Conservation (phyloP, 2,888 invertebrate genomes). For the Drosophila pegasa region DNA sequence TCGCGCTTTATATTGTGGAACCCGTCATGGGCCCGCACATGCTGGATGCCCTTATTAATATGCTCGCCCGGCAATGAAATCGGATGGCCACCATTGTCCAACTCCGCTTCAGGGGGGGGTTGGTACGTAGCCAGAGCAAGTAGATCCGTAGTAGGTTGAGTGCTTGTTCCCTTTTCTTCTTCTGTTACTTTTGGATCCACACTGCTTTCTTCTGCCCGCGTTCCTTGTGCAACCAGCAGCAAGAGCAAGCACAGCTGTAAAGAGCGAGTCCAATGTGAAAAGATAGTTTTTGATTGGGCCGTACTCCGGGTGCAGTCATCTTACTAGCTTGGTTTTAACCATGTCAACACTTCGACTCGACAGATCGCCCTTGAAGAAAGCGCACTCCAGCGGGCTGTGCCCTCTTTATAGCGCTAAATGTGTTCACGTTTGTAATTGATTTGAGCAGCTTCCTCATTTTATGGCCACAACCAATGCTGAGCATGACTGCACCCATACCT, state of each 20-base stretch:
- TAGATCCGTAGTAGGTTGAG: background rate
- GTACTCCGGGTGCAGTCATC: background rate
- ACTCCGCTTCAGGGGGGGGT: background rate
- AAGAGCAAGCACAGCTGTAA: constrained; percentile 22
- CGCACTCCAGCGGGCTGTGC: constrained; percentile 20
- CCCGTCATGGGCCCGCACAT: constrained; percentile 56
- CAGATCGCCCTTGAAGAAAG: background rate
- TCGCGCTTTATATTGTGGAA: constrained; percentile 49
- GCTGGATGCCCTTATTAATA: background rate
- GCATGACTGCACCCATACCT: background rate
- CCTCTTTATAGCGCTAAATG: constrained; percentile 47
- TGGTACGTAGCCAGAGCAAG: constrained; percentile 30
- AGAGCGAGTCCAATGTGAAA: background rate
- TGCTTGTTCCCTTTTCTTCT: too few species aligned
- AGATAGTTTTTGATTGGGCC: background rate
- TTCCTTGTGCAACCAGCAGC: background rate
- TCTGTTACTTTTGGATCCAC: too few species aligned
- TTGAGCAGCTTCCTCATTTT: constrained; percentile 22
- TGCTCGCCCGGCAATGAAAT: constrained; percentile 14
- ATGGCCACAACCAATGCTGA: constrained; percentile 32
- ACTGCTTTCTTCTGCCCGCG: too few species aligned
- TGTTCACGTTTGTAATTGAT: constrained; percentile 44
- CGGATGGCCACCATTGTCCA: constrained; percentile 37
- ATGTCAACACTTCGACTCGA: constrained; percentile 19
- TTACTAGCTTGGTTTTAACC: constrained; percentile 31